Evolutionary conservation across 1,140 invertebrate species (phyloP), one percentile per base, ranked within the genome.

Genomic region (Octopus sinensis): DNA sequence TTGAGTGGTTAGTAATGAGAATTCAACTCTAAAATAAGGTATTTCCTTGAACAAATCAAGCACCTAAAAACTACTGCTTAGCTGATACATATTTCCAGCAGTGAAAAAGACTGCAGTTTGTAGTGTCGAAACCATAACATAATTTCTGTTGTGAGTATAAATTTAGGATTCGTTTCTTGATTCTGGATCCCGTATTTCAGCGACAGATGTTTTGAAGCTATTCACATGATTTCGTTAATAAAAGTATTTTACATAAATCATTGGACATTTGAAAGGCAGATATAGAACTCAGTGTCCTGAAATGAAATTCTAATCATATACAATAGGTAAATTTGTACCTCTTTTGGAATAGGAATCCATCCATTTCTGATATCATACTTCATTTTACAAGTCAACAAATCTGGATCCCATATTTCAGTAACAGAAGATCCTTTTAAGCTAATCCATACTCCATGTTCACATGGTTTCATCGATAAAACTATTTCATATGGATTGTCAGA

Each of bases 151-250:
- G 30, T 43, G 30, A 43, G 3, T 43, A 43, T 43, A 43, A 43
- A 43, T 43, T 43, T 43, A 43, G 30, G 30, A 2, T 43, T 43
- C 30, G 3, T 43, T 43, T 43, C 30, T 43, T 43, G 30, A 43
- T 3, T 87, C 83, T 2, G 88, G 87, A 82, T 91, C 90, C 91
- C 92, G 93, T n/a, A 93, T 85, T 84, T 93, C 92, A 77, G 92
- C 78, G 13, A 92, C 87, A 6, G 91, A 91, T 0, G 92, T 92
- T 43, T 91, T 86, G 9, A 92, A 88, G 10, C 91, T 88, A 53
- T 12, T 88, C 84, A 6, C 88, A 86, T 0, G 84, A 79, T 5
- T 87, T 85, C 73, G 91, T 84, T 75, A 88, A 87, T 10, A 90
- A 84, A 53, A 92, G 87, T 76, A 89, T 88, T 84, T 91, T 90